phyloP scores from a whole-genome alignment of 2,113 vertebrate species.

The Puffinus mauretanicus region DNA sequence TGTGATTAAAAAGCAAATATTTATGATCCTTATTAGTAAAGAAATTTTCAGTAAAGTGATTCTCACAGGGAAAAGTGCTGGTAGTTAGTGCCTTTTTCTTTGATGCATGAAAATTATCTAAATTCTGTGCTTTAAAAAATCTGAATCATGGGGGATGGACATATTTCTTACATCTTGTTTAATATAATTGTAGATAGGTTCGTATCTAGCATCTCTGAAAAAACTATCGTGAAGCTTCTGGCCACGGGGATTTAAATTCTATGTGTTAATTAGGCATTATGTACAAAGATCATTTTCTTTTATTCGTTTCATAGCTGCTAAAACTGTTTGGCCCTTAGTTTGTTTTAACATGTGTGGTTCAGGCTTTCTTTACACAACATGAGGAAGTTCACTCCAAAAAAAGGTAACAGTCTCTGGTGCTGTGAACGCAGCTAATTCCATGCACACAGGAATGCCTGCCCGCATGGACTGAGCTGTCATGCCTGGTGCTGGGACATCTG shows the following conservation, averaged over 20 bases:
- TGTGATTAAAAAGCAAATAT: conserved; percentile 23
- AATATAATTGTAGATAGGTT: neutral
- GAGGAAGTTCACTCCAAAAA: neutral
- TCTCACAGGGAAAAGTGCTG: neutral
- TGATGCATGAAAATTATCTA: neutral
- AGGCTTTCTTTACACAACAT: neutral
- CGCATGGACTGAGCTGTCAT: accelerated
- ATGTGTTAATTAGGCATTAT: neutral
- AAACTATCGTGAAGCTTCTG: neutral
- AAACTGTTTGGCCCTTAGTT: neutral
- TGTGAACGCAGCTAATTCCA: neutral
- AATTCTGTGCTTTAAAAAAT: neutral
- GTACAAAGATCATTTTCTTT: neutral
- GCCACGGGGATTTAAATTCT: neutral
- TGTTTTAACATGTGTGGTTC: neutral
- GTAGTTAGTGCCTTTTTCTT: neutral
- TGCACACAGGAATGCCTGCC: neutral
- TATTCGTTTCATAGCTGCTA: neutral
- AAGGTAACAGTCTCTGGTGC: neutral
- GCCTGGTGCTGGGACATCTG: accelerated
- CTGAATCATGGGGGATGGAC: neutral
- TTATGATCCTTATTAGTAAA: neutral
- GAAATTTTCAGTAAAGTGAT: neutral
- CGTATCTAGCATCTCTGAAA: neutral
- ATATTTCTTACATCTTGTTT: neutral